phyloP scores from a whole-genome alignment of 1,140 invertebrate species.

The Drosophila sp. region DNA sequence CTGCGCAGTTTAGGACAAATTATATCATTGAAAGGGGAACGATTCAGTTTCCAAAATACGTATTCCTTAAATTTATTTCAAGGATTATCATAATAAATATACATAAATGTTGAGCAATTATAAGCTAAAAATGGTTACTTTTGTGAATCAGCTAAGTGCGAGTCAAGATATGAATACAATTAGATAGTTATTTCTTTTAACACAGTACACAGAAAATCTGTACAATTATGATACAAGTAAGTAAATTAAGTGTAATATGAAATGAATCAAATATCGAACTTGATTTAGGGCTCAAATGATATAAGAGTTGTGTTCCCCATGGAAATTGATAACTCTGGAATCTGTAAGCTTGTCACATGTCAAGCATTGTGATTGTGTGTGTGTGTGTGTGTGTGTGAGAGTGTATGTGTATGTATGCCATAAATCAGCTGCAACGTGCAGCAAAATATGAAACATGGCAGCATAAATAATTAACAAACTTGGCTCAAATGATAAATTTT shows the following conservation, averaged over 20 bases:
- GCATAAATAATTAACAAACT: slow-evolving; percentile 85
- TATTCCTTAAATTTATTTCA: no score
- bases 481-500: slow-evolving; percentile 83
- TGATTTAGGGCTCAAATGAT: not conserved
- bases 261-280: slow-evolving; percentile 14
- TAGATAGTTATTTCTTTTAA: no score
- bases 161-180: not conserved
- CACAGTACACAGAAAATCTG: not conserved
- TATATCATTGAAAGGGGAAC: no score
- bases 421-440: slow-evolving; percentile 65
- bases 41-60: no score
- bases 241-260: not conserved
- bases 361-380: slow-evolving; percentile 14
- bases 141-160: no score
- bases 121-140: no score
- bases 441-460: slow-evolving; percentile 65
- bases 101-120: no score
- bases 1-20: no score
- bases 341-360: slow-evolving; percentile 61
- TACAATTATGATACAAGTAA: slow-evolving; percentile 7
- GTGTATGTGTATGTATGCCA: slow-evolving; percentile 37
- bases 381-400: slow-evolving; percentile 12
- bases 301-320: slow-evolving; percentile 13
- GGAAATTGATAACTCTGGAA: slow-evolving; percentile 16
- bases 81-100: no score